Conservation (phyloP, 2,113 vertebrate genomes). For the Oncorhynchus masou region DNA sequence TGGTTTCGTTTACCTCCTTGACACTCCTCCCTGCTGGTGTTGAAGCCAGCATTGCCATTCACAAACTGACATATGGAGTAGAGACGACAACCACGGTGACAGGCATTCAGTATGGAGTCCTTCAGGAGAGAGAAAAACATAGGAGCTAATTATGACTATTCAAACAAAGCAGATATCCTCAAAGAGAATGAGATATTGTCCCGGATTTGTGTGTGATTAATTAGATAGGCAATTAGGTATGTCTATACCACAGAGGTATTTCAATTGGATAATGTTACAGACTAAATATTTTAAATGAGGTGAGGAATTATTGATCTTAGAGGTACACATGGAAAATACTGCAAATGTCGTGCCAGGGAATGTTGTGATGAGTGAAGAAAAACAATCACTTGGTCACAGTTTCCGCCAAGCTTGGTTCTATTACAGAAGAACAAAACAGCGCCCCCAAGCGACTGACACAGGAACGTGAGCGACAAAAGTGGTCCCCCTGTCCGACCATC, state of each 20-base stretch:
- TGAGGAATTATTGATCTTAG: not conserved
- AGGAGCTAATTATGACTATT: not conserved
- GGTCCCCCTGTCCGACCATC: slow-evolving; percentile 9
- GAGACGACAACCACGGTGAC: slow-evolving; percentile 93
- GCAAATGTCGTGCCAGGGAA: not conserved
- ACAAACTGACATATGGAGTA: slow-evolving; percentile 98
- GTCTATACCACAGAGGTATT: not conserved
- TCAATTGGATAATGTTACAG: not conserved
- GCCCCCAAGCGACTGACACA: slow-evolving; percentile 38
- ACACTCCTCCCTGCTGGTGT: slow-evolving; percentile 88
- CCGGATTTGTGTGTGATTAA: too few relatives aligned
- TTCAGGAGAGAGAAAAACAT: slow-evolving; percentile 40
- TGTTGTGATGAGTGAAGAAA: not conserved
- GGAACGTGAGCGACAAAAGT: slow-evolving; percentile 45
- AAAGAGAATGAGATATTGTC: too few relatives aligned
- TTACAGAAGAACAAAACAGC: slow-evolving; percentile 27
- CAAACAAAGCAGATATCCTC: too few relatives aligned
- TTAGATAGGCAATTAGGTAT: too few relatives aligned
- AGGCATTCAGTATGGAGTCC: slow-evolving; percentile 89
- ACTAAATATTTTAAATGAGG: not conserved
- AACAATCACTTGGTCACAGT: too few relatives aligned
- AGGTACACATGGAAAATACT: not conserved
- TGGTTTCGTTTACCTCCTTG: slow-evolving; percentile 77
- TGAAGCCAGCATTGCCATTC: slow-evolving; percentile 85
- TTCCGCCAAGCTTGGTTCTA: not conserved